Conservation (phyloP, 2,888 invertebrate genomes). For the Strigamia transsilvanica region DNA sequence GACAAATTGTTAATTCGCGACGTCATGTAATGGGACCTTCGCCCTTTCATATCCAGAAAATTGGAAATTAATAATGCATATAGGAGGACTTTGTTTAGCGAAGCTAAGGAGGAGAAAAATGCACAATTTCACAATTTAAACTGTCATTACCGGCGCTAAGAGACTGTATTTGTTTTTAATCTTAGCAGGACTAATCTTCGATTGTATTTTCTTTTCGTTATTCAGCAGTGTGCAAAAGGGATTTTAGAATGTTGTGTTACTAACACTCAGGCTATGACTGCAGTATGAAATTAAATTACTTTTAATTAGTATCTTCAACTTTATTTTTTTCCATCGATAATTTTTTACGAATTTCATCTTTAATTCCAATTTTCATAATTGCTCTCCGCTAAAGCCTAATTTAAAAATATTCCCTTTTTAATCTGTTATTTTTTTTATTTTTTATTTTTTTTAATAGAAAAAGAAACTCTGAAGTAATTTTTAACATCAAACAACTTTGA, state of each 20-base stretch:
- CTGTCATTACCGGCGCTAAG: not conserved
- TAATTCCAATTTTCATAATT: constrained; percentile 22
- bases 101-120: not conserved
- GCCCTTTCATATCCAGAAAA: not conserved
- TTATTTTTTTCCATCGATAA: not conserved
- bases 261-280: too few species aligned
- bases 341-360: not conserved
- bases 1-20: constrained; percentile 29
- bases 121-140: not conserved
- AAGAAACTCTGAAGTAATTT: not conserved
- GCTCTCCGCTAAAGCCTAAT: not conserved
- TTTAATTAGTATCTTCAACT: not conserved
- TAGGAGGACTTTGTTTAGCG: not conserved
- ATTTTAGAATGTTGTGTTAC: too few species aligned
- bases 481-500: not conserved
- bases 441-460: not conserved
- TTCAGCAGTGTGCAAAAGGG: too few species aligned
- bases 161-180: not conserved
- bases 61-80: constrained; percentile 42
- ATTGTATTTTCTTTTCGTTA: not conserved
- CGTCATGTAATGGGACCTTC: not conserved
- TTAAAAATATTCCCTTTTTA: constrained; percentile 4
- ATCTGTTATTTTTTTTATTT: too few species aligned
- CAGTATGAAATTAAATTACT: too few species aligned
- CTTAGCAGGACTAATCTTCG: not conserved